Evolutionary conservation across 1,140 invertebrate species (phyloP), one percentile per base, ranked within the genome.

Genomic region (Ladona fulva): DNA sequence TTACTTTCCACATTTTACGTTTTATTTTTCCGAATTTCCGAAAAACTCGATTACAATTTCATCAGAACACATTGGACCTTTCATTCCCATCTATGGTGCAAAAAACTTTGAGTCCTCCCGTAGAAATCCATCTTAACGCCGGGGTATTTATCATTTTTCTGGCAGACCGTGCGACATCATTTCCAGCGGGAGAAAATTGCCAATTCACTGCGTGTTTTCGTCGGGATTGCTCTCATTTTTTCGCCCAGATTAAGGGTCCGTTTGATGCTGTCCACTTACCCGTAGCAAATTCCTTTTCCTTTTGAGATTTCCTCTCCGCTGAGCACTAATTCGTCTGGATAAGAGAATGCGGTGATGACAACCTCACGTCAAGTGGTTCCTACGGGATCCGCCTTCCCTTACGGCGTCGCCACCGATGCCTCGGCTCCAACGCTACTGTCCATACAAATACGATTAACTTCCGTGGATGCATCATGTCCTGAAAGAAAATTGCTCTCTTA

Each of bases 271-370:
- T 66, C 52, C 52, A 66, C 52, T 66, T 66, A 66, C n/a, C 52
- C 52, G 52, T 66, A 66, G 52, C 52, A 66, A 66, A 66, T 66
- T 66, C 52, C 52, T 66, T 66, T 66, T 66, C 52, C 52, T 66
- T 66, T 66, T 66, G 52, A 66, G 52, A 66, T 66, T 66, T 66
- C 12, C 52, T 12, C 52, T 66, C 12, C 52, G n/a, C 16, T 66
- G 52, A 66, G n/a, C 52, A 66, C 52, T 66, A 66, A 66, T 66
- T 66, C 52, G 52, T 66, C 52, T 12, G 52, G 52, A 66, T 66
- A 66, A 66, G 52, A 66, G 52, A 66, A 66, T 16, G 52, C 52
- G 52, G 52, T 12, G 52, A 66, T 66, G 52, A 66, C 52, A 66
- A 66, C 52, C 52, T 66, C 52, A 66, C n/a, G 52, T 66, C 52